Evolutionary conservation across 2,888 invertebrate genomes (phyloP), one percentile per base, ranked within the genome.

Genomic region (Cordilura impudica): DNA sequence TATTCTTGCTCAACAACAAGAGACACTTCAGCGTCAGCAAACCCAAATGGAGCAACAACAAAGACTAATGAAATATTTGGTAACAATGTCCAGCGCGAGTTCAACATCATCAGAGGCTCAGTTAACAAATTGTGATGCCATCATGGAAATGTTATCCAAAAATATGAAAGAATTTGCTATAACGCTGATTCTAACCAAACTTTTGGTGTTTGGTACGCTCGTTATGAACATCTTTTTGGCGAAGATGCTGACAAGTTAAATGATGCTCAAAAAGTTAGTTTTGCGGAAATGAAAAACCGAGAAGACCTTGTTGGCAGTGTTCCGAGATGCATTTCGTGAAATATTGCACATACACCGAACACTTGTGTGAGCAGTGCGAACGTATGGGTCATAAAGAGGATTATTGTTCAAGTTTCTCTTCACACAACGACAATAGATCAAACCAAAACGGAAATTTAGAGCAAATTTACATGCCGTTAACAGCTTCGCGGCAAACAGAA

Each of bases 231-330:
- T 39, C 43, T 66, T n/a, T 66, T 66, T 45, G 66, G 53, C 3
- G 66, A 66, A 54, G 66, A 66, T 23, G 53, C 53, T 2, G 26
- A 26, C 21, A 53, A 53, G 14, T 31, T 65, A 18, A 21, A 10
- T 4, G 65, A 65, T 35, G 53, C 39, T 18, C 43, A 53, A 43
- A 66, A 66, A 66, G 66, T 54, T 66, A 54, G 53, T 66, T 21
- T 45, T 66, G 19, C 53, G 66, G 6, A 54, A 66, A 16, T 21
- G 23, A 45, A 56, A 67, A 61, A 51, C 73, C 69, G 3, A 69
- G 51, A 58, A 58, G 65, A 7, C 69, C 60, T 43, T 77, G 73
- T 56, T 74, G 74, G 77, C 56, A 67, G 49, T 81, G 78, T 23
- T 71, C 67, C 35, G 51, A 29, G 6, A 76, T 72, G 69, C 63